These are phyloP conservation scores for Sminthurides bifidus DNA, from an alignment of 1,140 invertebrate genomes.

Conservation along the genomic window DNA sequence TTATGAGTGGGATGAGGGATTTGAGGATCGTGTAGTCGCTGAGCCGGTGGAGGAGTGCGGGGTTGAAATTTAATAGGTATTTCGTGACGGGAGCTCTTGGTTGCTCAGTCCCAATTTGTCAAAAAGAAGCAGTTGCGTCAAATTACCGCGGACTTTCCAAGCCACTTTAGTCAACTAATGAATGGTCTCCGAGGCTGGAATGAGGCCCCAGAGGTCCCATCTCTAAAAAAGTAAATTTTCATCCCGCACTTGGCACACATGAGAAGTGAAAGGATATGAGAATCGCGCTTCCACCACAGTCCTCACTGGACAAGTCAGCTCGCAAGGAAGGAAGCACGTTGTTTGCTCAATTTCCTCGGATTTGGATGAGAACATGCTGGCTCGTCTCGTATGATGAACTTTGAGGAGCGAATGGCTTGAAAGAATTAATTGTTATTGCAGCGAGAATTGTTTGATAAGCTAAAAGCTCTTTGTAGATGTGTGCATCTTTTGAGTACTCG, in stretches of 20 bases:
- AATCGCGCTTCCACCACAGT: conserved; percentile 4
- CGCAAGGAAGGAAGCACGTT: not conserved
- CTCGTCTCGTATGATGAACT: too few species aligned
- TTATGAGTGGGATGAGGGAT: too few species aligned
- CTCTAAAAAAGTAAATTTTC: too few species aligned
- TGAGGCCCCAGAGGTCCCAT: conserved; percentile 29
- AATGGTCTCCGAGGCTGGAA: conserved; percentile 27
- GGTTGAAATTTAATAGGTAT: conserved; percentile 21
- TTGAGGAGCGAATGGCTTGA: too few species aligned
- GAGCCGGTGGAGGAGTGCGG: not conserved
- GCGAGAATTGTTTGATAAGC: too few species aligned
- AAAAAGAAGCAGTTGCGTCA: conserved; percentile 20
- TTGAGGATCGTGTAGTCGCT: too few species aligned
- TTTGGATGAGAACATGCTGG: too few species aligned
- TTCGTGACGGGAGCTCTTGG: conserved; percentile 18
- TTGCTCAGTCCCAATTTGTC: conserved; percentile 24
- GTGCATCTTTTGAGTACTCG: too few species aligned
- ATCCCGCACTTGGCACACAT: too few species aligned
- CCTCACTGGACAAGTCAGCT: conserved; percentile 1
- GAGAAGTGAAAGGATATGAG: too few species aligned
- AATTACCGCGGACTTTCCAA: conserved; percentile 18
- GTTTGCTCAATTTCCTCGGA: not conserved
- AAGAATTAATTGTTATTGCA: too few species aligned
- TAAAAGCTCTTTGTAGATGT: too few species aligned
- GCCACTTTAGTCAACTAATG: conserved; percentile 15